Percentiles rank a stretch among this genome's conserved stretches.
phyloP scores from a whole-genome alignment of 2,888 invertebrate genomes.

The Lampropteryx suffumata region DNA sequence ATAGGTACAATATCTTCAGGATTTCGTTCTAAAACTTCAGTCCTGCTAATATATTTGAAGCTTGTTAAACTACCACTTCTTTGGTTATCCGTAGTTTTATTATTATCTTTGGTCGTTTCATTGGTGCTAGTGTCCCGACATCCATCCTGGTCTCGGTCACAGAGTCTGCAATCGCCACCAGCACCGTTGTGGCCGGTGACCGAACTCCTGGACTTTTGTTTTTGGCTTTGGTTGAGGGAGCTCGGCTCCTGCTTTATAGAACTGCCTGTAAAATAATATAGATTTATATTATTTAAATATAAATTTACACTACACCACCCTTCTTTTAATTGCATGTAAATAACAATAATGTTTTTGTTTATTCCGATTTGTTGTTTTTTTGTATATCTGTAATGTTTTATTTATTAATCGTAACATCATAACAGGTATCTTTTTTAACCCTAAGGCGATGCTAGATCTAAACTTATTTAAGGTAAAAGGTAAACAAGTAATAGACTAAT shows the following conservation, averaged over 20 bases:
- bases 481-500: too few species aligned
- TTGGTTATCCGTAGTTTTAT: background rate
- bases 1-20: background rate
- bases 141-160: too few species aligned
- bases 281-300: background rate
- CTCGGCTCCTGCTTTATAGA: slow-evolving; percentile 51
- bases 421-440: too few species aligned
- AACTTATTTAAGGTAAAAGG: too few species aligned
- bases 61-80: background rate
- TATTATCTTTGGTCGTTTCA: slow-evolving; percentile 8
- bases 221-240: slow-evolving; percentile 28
- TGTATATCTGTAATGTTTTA: too few species aligned
- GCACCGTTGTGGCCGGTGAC: slow-evolving; percentile 36
- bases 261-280: slow-evolving; percentile 47
- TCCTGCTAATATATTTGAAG: slow-evolving; percentile 3
- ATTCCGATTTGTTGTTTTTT: too few species aligned
- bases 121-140: background rate
- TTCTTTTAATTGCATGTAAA: too few species aligned
- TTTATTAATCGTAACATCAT: too few species aligned
- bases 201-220: slow-evolving; percentile 28
- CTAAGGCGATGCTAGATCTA: too few species aligned
- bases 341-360: too few species aligned
- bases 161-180: background rate
- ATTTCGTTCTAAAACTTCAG: background rate
- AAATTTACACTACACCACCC: too few species aligned